Conservation (phyloP, 2,888 invertebrate species). For the Arge pagana region DNA sequence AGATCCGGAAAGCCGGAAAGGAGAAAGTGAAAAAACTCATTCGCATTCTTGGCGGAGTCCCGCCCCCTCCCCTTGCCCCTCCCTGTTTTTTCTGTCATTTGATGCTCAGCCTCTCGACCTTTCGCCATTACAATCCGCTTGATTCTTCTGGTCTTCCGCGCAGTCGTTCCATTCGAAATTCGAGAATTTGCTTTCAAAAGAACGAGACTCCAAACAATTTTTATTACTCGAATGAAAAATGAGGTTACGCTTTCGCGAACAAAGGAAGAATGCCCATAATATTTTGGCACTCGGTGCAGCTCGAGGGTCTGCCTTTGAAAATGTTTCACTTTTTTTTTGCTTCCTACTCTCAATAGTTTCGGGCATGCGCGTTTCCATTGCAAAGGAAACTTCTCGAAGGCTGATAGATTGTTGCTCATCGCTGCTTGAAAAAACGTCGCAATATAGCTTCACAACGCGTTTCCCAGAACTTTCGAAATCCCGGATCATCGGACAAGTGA, state of each 20-base stretch:
- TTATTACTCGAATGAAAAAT: conserved; percentile 50
- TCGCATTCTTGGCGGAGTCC: no score
- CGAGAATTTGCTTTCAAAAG: conserved; percentile 14
- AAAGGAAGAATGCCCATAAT: conserved; percentile 39
- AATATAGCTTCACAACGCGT: no score
- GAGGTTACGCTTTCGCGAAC: conserved; percentile 41
- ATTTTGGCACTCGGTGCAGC: conserved; percentile 50
- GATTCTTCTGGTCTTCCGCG: conserved; percentile 10
- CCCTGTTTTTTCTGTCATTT: no score
- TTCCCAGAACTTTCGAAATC: no score
- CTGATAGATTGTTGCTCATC: no score
- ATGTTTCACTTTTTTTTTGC: not conserved
- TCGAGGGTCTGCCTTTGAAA: conserved; percentile 2
- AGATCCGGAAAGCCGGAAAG: conserved; percentile 1
- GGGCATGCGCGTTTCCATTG: not conserved
- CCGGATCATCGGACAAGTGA: no score
- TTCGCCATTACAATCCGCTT: conserved; percentile 1
- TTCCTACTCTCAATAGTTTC: conserved; percentile 12
- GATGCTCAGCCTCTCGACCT: conserved; percentile 7
- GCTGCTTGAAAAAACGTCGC: no score
- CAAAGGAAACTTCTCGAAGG: conserved; percentile 6
- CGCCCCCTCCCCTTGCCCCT: no score
- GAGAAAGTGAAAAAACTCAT: conserved; percentile 11
- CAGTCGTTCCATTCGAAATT: no score
- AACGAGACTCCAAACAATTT: conserved; percentile 38